Conservation (phyloP, 2,113 vertebrate species). For the Zingel zingel region DNA sequence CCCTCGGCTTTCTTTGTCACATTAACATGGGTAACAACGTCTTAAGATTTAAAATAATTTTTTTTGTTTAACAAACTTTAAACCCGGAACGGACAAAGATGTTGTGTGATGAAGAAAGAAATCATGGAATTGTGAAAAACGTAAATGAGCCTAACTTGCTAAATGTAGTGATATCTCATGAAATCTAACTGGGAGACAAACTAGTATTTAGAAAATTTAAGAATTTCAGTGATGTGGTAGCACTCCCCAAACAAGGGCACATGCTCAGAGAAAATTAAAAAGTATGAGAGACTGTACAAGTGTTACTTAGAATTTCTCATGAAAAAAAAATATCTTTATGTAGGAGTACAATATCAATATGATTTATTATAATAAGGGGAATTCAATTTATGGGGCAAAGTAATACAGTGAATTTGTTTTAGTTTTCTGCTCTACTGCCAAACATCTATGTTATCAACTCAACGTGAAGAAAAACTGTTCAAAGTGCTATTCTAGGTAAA, state of each 20-base stretch:
- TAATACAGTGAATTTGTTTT: neutral
- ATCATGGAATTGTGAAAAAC: neutral
- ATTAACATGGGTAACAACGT: neutral
- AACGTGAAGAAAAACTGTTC: neutral
- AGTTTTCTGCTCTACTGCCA: neutral
- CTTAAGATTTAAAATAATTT: neutral
- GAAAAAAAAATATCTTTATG: neutral
- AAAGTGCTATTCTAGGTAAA: neutral
- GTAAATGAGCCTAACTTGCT: neutral
- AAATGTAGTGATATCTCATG: neutral
- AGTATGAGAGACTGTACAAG: neutral
- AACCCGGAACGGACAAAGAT: constrained; percentile 3
- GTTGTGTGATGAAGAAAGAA: neutral
- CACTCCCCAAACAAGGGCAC: neutral
- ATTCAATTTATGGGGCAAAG: neutral
- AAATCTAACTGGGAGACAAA: neutral
- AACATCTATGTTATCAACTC: neutral
- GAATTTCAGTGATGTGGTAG: constrained; percentile 8
- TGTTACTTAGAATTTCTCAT: neutral
- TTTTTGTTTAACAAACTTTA: constrained; percentile 1
- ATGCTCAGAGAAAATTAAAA: constrained; percentile 1
- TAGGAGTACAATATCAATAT: neutral
- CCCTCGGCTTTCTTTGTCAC: constrained; percentile 83
- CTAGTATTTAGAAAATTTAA: neutral
- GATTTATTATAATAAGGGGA: neutral